Percentiles rank a stretch among this genome's conserved stretches.
Conservation (phyloP, 2,797 vertebrate species). For the Mormyrops boulengeri region DNA sequence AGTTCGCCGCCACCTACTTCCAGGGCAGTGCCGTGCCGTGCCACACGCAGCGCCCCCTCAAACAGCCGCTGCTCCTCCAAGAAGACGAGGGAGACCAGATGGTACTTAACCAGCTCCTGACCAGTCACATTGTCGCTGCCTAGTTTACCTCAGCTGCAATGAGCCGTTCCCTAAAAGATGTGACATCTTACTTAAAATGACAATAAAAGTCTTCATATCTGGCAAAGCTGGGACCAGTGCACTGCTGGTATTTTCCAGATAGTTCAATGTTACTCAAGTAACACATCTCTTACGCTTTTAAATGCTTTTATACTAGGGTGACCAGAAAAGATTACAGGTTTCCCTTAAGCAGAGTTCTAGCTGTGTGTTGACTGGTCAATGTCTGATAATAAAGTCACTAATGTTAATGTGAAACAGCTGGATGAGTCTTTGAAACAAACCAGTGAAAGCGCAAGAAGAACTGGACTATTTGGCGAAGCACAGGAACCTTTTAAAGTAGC, state of each 20-base stretch:
- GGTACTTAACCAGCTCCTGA: slow-evolving; percentile 50
- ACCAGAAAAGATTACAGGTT: background rate
- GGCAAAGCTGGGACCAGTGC: background rate
- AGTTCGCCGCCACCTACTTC: slow-evolving; percentile 88
- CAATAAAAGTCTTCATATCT: background rate
- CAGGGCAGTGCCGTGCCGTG: slow-evolving; percentile 79
- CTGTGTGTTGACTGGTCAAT: background rate
- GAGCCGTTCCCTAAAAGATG: background rate
- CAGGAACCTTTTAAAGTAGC: background rate
- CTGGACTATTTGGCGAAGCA: background rate
- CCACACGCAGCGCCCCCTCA: slow-evolving; percentile 75
- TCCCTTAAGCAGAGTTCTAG: background rate
- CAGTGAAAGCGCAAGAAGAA: background rate
- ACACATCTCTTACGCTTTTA: background rate
- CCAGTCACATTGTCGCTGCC: background rate
- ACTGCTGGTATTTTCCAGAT: background rate
- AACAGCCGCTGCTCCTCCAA: slow-evolving; percentile 82
- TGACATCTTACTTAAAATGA: background rate
- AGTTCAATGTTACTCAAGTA: background rate
- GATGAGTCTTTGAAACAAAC: background rate
- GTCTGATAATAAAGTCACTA: background rate
- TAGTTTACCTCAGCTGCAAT: background rate
- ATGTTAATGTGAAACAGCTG: background rate
- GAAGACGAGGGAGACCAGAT: slow-evolving; percentile 91
- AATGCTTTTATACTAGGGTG: background rate